Conservation (phyloP, 1,140 invertebrate species). For the Habropoda laboriosa region DNA sequence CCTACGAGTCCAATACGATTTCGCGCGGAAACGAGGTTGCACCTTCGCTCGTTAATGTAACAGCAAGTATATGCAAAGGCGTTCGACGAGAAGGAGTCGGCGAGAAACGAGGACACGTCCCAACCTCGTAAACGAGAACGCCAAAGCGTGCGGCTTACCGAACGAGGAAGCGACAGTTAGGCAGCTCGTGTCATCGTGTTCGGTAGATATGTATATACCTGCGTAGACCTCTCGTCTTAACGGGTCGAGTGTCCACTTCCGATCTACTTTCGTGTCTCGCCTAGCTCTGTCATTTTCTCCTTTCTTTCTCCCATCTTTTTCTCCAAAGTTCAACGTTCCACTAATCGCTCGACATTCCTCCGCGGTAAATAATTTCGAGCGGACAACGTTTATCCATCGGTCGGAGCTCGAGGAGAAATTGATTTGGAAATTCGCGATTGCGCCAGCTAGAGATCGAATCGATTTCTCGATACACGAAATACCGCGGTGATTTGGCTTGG, state of each 20-base stretch:
- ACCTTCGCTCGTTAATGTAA: slow-evolving; percentile 28
- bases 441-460: background rate
- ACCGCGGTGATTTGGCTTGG: background rate
- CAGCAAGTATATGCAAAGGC: slow-evolving; percentile 42
- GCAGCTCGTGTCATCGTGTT: slow-evolving; percentile 35
- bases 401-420: slow-evolving; percentile 30
- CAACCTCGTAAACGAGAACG: slow-evolving; percentile 48
- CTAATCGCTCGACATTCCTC: background rate
- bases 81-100: slow-evolving; percentile 19
- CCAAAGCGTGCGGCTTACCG: slow-evolving; percentile 23
- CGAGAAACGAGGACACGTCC: slow-evolving; percentile 45
- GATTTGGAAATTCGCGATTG: slow-evolving; percentile 49
- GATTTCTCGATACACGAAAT: background rate
- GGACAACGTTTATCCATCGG: slow-evolving; percentile 28
- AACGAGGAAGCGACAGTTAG: slow-evolving; percentile 40
- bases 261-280: slow-evolving; percentile 42
- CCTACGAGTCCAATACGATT: slow-evolving; percentile 15
- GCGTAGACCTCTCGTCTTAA: slow-evolving; percentile 20
- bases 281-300: slow-evolving; percentile 10
- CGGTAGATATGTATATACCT: too few species aligned
- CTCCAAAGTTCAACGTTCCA: background rate
- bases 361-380: background rate
- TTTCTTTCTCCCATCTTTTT: background rate
- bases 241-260: slow-evolving; percentile 28
- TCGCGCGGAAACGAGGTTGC: slow-evolving; percentile 49